A percentile compares a stretch with the other conserved stretches of the same genome.
These are phyloP conservation scores for Perithous albicinctus DNA, from an alignment of 2,888 invertebrate species.

Conservation along the genomic window DNA sequence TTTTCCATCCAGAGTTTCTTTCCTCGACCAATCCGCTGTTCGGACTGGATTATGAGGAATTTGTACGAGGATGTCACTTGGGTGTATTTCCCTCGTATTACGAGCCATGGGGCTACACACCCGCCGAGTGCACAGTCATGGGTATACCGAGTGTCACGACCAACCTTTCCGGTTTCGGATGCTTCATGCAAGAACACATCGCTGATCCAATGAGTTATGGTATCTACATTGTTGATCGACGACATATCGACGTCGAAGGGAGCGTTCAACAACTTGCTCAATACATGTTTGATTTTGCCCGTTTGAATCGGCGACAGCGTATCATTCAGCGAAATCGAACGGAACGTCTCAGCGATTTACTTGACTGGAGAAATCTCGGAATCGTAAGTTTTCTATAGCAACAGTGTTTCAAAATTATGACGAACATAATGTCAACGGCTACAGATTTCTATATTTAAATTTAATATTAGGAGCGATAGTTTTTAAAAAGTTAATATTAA, in stretches of 20 bases:
- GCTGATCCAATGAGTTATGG: conserved; percentile 99
- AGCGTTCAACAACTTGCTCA: conserved; percentile 96
- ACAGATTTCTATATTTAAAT: no score
- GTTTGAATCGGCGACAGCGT: conserved; percentile 95
- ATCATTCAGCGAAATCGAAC: conserved; percentile 99
- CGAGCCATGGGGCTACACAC: conserved; percentile 99
- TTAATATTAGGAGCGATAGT: no score
- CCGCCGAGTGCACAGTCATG: conserved; percentile 99
- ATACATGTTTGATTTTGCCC: conserved; percentile 97
- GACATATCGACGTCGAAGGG: conserved; percentile 95
- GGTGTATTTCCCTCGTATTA: conserved; percentile 99
- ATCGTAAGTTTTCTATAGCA: conserved; percentile 89
- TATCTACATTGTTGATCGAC: conserved; percentile 98
- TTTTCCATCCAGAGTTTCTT: conserved; percentile 99
- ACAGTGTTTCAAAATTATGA: no score
- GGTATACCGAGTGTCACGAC: conserved; percentile 99
- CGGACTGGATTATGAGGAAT: conserved; percentile 99
- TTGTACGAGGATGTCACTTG: conserved; percentile 99
- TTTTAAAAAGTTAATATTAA: no score
- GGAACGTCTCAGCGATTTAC: conserved; percentile 97
- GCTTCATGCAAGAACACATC: conserved; percentile 99
- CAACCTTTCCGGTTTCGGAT: conserved; percentile 98
- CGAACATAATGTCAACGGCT: no score
- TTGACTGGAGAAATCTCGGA: conserved; percentile 99
- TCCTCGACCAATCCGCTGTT: conserved; percentile 99